Base-by-base conservation (phyloP, 2,113 vertebrate genomes). In the Pomatorhinus ruficollis region DNA sequence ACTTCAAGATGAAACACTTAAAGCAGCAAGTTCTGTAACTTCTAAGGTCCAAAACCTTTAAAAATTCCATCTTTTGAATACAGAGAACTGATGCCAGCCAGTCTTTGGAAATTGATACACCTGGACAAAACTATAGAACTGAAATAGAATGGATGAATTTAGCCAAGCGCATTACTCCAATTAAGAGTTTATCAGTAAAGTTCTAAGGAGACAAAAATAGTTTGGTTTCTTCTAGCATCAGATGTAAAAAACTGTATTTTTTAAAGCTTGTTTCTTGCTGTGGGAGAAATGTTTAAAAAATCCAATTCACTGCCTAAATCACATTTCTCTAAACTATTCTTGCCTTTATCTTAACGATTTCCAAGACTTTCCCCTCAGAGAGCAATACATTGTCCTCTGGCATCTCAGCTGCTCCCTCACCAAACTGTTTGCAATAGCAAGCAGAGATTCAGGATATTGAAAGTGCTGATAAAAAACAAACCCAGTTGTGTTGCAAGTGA, bases 361-460 rank as follows among this genome's bases (percentile, higher is more conserved):
- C 76, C 83, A 93, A 85, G 57, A 52, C 33, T 24, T 64, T 68
- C 9, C 42, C 89, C 69, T 74, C 28, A 30, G 72, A 83, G 89
- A 78, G 69, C 3, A 12, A 52, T 39, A 35, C 45, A 54, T 59
- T 64, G 84, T 97, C 84, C 92, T 90, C 94, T 85, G 74, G 85
- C 87, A 91, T 60, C 66, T 94, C 89, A 74, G 88, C 87, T 90
- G 70, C 88, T 79, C 54, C 35, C 90, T 94, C 40, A 64, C 47
- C 53, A 63, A 78, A 82, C 72, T 82, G 91, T 74, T 86, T 94
- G 84, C 70, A 94, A 84, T 44, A 82, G 70, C 90, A 93, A 91
- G 65, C 87, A 93, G 92, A 85, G 84, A 91, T 52, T 79, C 87
- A 93, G 94, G 92, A 87, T 95, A 94, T 79, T 89, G 59, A 40